Base-by-base conservation (phyloP, 1,140 invertebrate genomes). In the Ceratosolen fusciceps region DNA sequence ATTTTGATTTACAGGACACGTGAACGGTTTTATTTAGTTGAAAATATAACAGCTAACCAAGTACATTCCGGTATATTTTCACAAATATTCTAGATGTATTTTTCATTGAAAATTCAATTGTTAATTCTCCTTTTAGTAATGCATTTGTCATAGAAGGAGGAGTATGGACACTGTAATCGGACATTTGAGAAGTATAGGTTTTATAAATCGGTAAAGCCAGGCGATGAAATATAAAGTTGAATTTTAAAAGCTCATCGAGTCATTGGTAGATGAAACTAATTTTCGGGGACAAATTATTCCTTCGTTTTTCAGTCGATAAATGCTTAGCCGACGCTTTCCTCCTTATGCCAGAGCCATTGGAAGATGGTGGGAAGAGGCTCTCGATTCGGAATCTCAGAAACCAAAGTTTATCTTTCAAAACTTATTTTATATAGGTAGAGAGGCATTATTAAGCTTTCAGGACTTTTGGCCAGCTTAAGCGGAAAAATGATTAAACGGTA, bases 401-500 rank as follows among this genome's bases (percentile, higher is more conserved):
- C 39, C 14, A 47, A 70, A 49, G n/a, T 47, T 47, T n/a, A 49
- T 12, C 47, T 47, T 26, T 9, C 8, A 12, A 26, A 37, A 31
- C 21, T 21, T 52, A n/a, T n/a, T n/a, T n/a, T n/a, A 16, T 72
- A 31, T 72, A 14, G 31, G 43, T 5, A 52, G 19, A 52, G 19
- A 52, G 1, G 29, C 7, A 72, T 1, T 52, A 54, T n/a, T 29
- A 9, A 0, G 26, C 4, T 52, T 72, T 12, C 26, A 72, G 26
- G 5, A 72, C 34, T 14, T 70, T 70, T 16, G n/a, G 16, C 21
- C 49, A 24, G 1, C 21, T 39, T 54, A 58, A 52, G 52, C n/a
- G 39, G n/a, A 71, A 71, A 49, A 24, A 71, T 37, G 10, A 29
- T 71, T 71, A 43, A 71, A 68, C 68, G 43, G 52, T 9, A 8